phyloP scores from a whole-genome alignment of 2,113 vertebrate species.

The Pimephales promelas region DNA sequence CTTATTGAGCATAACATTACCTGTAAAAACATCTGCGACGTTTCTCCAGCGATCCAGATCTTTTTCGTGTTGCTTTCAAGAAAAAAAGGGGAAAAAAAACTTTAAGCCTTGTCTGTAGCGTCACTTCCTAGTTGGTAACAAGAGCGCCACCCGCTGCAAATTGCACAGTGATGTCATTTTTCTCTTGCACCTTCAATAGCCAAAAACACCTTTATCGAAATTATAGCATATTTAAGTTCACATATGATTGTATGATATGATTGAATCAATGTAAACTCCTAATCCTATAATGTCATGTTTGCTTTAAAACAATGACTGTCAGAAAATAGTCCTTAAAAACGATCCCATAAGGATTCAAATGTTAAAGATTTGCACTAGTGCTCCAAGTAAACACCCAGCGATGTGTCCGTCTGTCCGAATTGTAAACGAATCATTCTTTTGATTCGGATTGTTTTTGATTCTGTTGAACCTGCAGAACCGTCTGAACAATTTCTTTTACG shows the following conservation, averaged over 20 bases:
- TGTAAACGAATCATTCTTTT: background rate
- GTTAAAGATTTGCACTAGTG: background rate
- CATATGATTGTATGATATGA: too few relatives aligned
- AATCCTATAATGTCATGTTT: background rate
- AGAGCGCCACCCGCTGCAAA: slow-evolving; percentile 41
- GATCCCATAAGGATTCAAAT: background rate
- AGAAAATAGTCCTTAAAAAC: background rate
- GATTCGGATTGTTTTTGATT: background rate
- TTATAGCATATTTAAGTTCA: background rate
- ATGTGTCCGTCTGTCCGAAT: too few relatives aligned
- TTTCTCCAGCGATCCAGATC: slow-evolving; percentile 5
- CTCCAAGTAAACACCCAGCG: background rate
- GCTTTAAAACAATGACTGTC: too few relatives aligned
- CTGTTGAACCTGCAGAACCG: background rate
- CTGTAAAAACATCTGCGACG: slow-evolving; percentile 12
- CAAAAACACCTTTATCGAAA: background rate
- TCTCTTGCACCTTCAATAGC: background rate
- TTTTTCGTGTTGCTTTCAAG: slow-evolving; percentile 36
- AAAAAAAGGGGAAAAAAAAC: slow-evolving; percentile 41
- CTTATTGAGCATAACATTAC: slow-evolving; percentile 34
- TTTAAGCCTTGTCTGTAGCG: slow-evolving; percentile 48
- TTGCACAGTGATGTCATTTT: slow-evolving; percentile 11
- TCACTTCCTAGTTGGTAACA: slow-evolving; percentile 66
- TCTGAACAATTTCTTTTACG: background rate
- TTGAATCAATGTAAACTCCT: background rate